Base-by-base conservation (phyloP, 2,888 invertebrate genomes). In the Tinea pellionella region DNA sequence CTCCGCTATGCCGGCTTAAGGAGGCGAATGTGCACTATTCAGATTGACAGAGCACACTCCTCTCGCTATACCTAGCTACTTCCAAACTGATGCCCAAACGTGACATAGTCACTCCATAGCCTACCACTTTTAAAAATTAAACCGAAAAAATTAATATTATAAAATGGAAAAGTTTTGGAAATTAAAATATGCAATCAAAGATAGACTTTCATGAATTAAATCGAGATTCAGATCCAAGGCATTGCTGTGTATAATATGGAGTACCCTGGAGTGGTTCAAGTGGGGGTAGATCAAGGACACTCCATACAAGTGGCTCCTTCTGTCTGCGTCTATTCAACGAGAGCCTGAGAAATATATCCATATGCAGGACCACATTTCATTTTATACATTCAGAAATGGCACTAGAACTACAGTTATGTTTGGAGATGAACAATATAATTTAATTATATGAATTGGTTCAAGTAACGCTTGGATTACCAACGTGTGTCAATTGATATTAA, bases 171-270 rank as follows among this genome's bases (percentile, higher is more conserved):
- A 37, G n/a, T 9, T 37, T 12, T 2, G 37, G 9, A 9, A 47
- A 47, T 47, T 47, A 47, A 6, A 47, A 47, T 15, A 15, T 41
- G 4, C 15, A 47, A 47, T 47, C 15, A 47, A 37, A 9, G n/a
- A 37, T 2, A 6, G 47, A 9, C 15, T 15, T 47, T 24, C 24
- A 24, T 53, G 24, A 53, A 53, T 53, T 53, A 53, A 53, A 19
- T 53, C 53, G 53, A 24, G 12, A 53, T 53, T 53, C 53, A 53
- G 53, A 19, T 53, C 55, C 32, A 57, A 57, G 57, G 57, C 57
- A 57, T 57, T 57, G 57, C 57, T 57, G 32, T 32, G 32, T 29
- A 57, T 57, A 57, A 57, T 57, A 57, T 57, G 57, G 19, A 57
- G 32, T 30, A 15, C 6, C 19, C 1, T 57, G 32, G 32, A 57